Evolutionary conservation across 1,140 invertebrate genomes (phyloP), one percentile per base, ranked within the genome.

Genomic region (Drosophila ohnishii): DNA sequence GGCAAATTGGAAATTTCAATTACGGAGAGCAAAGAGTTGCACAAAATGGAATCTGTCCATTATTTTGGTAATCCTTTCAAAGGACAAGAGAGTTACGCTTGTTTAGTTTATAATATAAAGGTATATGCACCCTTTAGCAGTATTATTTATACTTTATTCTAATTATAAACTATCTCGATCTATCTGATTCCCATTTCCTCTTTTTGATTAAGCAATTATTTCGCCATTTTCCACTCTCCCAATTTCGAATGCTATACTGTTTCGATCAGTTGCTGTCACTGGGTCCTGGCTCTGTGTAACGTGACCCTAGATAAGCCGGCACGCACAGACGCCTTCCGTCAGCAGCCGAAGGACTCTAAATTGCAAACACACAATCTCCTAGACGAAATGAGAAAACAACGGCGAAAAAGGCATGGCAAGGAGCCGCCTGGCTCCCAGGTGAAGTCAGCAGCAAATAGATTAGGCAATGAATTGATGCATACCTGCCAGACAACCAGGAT

Each of bases 381-480:
- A 22, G 59, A 55, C 64, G 50, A 75, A 65, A 65, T 53, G 44
- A 47, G 61, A 55, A 35, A 42, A 35, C 56, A 42, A 73, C 37
- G 39, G 50, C 28, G 30, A 34, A 47, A 65, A 59, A 25, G 39
- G n/a, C 3, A 50, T 48, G 35, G 13, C 34, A 66, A 22, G 40
- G 39, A 28, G 28, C 19, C 30, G n/a, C 47, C 25, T 11, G 47
- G 48, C 48, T 56, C 57, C 30, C 51, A 83, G 79, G 82, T 66
- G 60, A 44, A 82, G 72, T 69, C 75, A 65, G 76, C 72, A 76
- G 80, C 76, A 86, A 86, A 86, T 86, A 86, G 82, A 86, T 86
- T 86, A 86, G 79, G 83, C 79, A 87, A 87, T 79, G 82, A 86
- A 86, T 86, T 86, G 83, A 86, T 86, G 82, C 82, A 85, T 87